Conservation (phyloP, 2,888 invertebrate species). For the Argynnis bischoffii region DNA sequence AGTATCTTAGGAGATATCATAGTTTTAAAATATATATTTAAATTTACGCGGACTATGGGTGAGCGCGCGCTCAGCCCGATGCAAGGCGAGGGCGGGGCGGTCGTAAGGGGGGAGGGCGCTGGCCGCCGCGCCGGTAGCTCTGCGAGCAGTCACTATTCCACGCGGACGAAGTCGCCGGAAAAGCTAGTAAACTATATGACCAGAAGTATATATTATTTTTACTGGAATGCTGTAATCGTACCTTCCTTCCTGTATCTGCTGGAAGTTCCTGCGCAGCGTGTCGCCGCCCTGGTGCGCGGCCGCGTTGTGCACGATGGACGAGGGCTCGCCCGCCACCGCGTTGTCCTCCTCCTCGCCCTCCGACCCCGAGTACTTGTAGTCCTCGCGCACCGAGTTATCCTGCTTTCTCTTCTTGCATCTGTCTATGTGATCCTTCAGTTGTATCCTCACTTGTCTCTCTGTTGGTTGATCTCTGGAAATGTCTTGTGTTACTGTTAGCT, state of each 20-base stretch:
- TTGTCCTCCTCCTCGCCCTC: constrained; percentile 98
- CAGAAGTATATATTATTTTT: too few relatives aligned
- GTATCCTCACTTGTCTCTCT: constrained; percentile 98
- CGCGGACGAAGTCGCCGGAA: too few relatives aligned
- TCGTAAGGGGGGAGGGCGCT: too few relatives aligned
- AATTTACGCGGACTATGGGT: too few relatives aligned
- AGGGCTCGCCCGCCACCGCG: constrained; percentile 95
- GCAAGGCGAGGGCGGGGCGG: too few relatives aligned
- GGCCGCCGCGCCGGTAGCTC: too few relatives aligned
- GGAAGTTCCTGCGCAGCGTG: constrained; percentile 98
- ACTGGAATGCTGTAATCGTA: constrained; percentile 40
- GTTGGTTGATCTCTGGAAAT: constrained; percentile 94
- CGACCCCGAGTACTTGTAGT: constrained; percentile 95
- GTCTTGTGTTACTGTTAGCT: too few relatives aligned
- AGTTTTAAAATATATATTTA: too few relatives aligned
- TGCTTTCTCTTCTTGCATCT: constrained; percentile 96
- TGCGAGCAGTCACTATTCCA: too few relatives aligned
- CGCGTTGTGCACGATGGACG: constrained; percentile 94
- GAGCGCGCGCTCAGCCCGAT: too few relatives aligned
- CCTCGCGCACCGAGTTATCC: constrained; percentile 89
- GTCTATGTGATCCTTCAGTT: constrained; percentile 99
- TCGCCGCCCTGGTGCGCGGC: constrained; percentile 92
- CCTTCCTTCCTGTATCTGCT: constrained; percentile 95
- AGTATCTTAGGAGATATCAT: too few relatives aligned
- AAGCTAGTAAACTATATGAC: too few relatives aligned